These are phyloP conservation scores for Melanogrammus aeglefinus DNA, from an alignment of 2,797 vertebrate species.

Conservation along the genomic window DNA sequence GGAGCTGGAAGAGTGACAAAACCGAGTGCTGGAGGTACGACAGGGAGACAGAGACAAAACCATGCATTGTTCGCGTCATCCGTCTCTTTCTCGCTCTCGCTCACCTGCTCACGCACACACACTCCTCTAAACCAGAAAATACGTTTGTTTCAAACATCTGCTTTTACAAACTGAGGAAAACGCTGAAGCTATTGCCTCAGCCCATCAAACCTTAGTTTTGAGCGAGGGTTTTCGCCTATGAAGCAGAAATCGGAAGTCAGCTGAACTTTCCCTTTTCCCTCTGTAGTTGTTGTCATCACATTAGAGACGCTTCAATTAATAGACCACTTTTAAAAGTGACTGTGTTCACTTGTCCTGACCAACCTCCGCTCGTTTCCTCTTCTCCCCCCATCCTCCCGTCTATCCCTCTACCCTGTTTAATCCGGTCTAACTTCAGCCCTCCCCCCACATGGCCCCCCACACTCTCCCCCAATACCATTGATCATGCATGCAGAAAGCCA, in stretches of 20 bases:
- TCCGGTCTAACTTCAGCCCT: constrained; percentile 48
- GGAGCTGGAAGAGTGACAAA: constrained; percentile 46
- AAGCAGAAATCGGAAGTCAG: neutral
- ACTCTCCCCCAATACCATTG: constrained; percentile 82
- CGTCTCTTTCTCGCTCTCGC: neutral
- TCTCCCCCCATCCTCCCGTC: neutral
- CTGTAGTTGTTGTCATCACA: neutral
- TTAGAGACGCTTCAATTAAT: neutral
- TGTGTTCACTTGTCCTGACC: constrained; percentile 7
- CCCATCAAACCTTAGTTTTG: neutral
- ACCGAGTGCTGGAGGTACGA: neutral
- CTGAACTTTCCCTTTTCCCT: neutral
- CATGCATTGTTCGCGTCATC: constrained; percentile 14
- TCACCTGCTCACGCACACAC: neutral
- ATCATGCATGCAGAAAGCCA: constrained; percentile 99
- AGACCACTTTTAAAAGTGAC: constrained; percentile 1
- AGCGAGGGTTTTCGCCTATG: neutral
- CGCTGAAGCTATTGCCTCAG: neutral
- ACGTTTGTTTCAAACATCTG: neutral
- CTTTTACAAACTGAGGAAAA: neutral
- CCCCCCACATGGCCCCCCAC: constrained; percentile 52
- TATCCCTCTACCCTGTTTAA: constrained; percentile 21
- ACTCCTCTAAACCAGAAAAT: neutral
- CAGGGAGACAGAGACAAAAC: constrained; percentile 24
- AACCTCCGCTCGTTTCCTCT: constrained; percentile 18